A percentile compares a stretch with the other conserved stretches of the same genome.
Evolutionary conservation across 1,140 invertebrate genomes (phyloP).

Genomic region (Leptinotarsa undecemlineata): DNA sequence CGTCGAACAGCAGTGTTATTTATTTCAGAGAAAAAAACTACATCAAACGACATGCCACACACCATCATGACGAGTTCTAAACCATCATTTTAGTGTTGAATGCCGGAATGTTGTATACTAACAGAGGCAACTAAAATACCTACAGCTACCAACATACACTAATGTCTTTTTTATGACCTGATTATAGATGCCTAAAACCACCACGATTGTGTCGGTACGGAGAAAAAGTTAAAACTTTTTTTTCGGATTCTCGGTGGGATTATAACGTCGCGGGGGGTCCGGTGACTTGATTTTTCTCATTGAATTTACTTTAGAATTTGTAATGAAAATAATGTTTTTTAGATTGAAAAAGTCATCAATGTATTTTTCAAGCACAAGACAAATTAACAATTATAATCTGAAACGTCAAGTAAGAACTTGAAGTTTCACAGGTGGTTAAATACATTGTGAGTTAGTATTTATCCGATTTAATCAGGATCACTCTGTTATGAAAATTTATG

Average conservation of each 20-base stretch:
- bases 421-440: too few relatives aligned
- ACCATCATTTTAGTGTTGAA: not conserved
- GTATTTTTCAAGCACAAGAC: too few relatives aligned
- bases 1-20: not conserved
- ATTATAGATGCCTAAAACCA: constrained; percentile 14
- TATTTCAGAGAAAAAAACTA: not conserved
- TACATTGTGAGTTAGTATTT: too few relatives aligned
- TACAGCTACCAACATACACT: constrained; percentile 25
- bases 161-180: constrained; percentile 22
- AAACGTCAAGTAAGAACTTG: too few relatives aligned
- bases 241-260: constrained; percentile 9
- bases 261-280: constrained; percentile 21
- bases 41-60: not conserved
- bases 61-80: not conserved
- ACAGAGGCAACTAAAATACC: constrained; percentile 19
- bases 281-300: too few relatives aligned
- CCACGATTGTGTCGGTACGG: not conserved
- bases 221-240: constrained; percentile 10
- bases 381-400: too few relatives aligned
- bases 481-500: too few relatives aligned
- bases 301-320: too few relatives aligned
- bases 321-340: too few relatives aligned
- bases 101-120: constrained; percentile 4
- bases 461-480: too few relatives aligned
- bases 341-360: too few relatives aligned